These are phyloP conservation scores for Ochropleura leucogaster DNA, from an alignment of 2,888 invertebrate genomes.

Conservation along the genomic window DNA sequence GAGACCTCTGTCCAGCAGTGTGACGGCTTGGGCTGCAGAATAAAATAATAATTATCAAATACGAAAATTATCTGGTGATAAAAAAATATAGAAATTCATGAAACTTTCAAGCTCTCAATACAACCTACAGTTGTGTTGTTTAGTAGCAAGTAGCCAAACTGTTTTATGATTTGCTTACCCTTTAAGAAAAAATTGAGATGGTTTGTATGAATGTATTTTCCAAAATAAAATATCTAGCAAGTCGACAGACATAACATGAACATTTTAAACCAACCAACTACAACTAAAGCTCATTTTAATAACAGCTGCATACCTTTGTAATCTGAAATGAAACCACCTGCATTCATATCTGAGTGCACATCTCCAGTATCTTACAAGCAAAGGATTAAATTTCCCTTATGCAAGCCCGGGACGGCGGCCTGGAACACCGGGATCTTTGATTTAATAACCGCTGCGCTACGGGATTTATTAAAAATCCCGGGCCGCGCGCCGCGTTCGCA, in stretches of 20 bases:
- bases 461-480: conserved; percentile 72
- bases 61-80: no score
- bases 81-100: not conserved
- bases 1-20: no score
- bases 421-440: conserved; percentile 68
- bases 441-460: conserved; percentile 73
- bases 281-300: conserved; percentile 48
- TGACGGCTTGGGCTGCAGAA: no score
- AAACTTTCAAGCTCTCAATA: not conserved
- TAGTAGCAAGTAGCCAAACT: not conserved
- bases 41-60: no score
- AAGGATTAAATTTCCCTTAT: conserved; percentile 67
- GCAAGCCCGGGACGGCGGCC: conserved; percentile 50
- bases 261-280: conserved; percentile 4
- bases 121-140: not conserved
- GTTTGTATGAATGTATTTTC: not conserved
- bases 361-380: conserved; percentile 56
- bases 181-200: not conserved
- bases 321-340: conserved; percentile 51
- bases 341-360: conserved; percentile 54
- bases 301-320: conserved; percentile 37
- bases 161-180: not conserved
- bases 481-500: conserved; percentile 48
- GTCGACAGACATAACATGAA: conserved; percentile 14
- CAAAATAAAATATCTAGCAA: not conserved